These are phyloP conservation scores for Eristalis pertinax DNA, from an alignment of 2,888 invertebrate species.

Conservation along the genomic window DNA sequence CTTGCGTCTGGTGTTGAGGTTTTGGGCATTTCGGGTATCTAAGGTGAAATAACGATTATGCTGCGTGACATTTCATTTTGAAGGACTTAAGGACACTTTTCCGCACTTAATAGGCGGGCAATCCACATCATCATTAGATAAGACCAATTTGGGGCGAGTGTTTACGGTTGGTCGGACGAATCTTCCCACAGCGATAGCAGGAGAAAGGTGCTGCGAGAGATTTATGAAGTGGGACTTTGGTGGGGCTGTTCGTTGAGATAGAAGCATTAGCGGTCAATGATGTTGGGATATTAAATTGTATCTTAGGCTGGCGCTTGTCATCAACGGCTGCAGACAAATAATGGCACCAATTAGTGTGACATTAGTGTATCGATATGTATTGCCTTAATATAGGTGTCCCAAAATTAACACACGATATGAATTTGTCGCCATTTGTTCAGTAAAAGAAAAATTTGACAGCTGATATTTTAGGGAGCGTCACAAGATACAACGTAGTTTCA, in stretches of 20 bases:
- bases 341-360: not conserved
- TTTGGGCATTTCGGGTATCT: conserved; percentile 22
- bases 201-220: not conserved
- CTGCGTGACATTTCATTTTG: conserved; percentile 66
- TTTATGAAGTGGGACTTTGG: not conserved
- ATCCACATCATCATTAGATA: conserved; percentile 44
- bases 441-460: too few species aligned
- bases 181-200: not conserved
- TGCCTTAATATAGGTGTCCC: too few species aligned
- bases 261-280: not conserved
- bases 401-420: too few species aligned
- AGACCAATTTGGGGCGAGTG: not conserved
- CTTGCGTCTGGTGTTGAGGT: conserved; percentile 17
- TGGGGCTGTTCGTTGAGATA: not conserved
- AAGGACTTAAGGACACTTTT: not conserved
- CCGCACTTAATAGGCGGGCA: conserved; percentile 35
- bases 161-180: not conserved
- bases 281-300: not conserved
- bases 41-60: conserved; percentile 56
- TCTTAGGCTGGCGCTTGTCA: not conserved
- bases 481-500: too few species aligned
- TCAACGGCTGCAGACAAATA: not conserved
- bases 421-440: too few species aligned
- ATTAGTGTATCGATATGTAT: too few species aligned
- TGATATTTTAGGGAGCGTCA: too few species aligned